Percentiles rank a stretch among this genome's conserved stretches.
Evolutionary conservation across 2,888 invertebrate genomes (phyloP).

Genomic region (Pseudococcus longispinus): DNA sequence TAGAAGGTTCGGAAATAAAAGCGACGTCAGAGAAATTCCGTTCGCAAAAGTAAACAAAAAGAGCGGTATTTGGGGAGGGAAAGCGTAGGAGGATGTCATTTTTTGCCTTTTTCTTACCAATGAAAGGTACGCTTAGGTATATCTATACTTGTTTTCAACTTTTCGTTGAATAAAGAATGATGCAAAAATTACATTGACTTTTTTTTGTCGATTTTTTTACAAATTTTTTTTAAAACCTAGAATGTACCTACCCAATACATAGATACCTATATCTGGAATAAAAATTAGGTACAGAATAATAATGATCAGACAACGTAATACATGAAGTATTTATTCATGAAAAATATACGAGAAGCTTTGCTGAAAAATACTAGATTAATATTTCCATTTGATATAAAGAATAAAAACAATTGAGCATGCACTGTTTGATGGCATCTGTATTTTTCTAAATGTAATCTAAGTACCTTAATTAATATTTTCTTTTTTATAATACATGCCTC

Average conservation of each 20-base stretch:
- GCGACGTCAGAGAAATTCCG: conserved; percentile 5
- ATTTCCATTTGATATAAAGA: not conserved
- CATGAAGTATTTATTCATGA: no score
- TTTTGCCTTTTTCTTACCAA: not conserved
- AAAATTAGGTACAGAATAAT: no score
- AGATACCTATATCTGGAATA: no score
- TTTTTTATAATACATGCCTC: not conserved
- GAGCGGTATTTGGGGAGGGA: not conserved
- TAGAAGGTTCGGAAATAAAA: conserved; percentile 15
- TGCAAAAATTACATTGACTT: not conserved
- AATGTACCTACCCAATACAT: not conserved
- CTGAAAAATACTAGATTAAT: not conserved
- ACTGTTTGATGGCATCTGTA: not conserved
- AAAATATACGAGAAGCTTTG: not conserved
- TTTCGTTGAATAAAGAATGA: not conserved
- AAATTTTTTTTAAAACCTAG: not conserved
- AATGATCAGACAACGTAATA: no score
- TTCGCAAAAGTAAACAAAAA: conserved; percentile 15
- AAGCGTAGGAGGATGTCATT: not conserved
- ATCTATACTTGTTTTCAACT: not conserved
- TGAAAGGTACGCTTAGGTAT: not conserved
- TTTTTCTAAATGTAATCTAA: not conserved
- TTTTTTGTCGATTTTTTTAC: not conserved
- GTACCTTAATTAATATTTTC: not conserved
- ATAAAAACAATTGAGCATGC: not conserved